These are phyloP conservation scores for Petrophora chlorosata DNA, from an alignment of 2,888 invertebrate genomes.

Conservation along the genomic window DNA sequence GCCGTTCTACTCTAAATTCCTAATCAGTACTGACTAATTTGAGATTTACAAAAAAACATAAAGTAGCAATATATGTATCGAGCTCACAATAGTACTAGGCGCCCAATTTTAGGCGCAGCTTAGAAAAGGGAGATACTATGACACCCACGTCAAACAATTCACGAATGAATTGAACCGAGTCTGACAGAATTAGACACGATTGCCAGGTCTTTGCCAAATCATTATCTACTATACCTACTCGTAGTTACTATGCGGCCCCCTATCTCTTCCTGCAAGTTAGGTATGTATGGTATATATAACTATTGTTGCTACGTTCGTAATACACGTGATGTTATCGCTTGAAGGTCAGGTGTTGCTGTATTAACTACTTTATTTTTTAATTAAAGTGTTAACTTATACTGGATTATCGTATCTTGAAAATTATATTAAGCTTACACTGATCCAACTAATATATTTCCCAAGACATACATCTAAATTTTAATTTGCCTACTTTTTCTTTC, in stretches of 20 bases:
- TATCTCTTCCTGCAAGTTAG: constrained; percentile 19
- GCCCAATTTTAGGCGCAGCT: background rate
- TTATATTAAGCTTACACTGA: too few relatives aligned
- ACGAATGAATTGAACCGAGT: constrained; percentile 11
- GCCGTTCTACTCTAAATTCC: too few relatives aligned
- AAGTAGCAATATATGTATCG: too few relatives aligned
- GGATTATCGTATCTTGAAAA: too few relatives aligned
- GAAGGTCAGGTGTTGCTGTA: constrained; percentile 31
- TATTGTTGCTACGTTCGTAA: constrained; percentile 33
- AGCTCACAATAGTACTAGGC: too few relatives aligned
- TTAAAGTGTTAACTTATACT: too few relatives aligned
- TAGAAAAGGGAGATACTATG: background rate
- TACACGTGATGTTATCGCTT: constrained; percentile 21
- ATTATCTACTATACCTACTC: constrained; percentile 24
- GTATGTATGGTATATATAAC: constrained; percentile 12
- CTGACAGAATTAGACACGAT: constrained; percentile 25
- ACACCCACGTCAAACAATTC: constrained; percentile 3
- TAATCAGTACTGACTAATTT: too few relatives aligned
- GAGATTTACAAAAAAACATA: too few relatives aligned
- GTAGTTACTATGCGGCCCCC: constrained; percentile 22
- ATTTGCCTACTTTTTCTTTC: too few relatives aligned
- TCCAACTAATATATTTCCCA: too few relatives aligned
- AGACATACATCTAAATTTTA: too few relatives aligned
- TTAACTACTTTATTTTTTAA: constrained; percentile 12
- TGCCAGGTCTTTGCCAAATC: constrained; percentile 30